Evolutionary conservation across 2,797 vertebrate genomes (phyloP).

Genomic region (Lepus oiostolus): DNA sequence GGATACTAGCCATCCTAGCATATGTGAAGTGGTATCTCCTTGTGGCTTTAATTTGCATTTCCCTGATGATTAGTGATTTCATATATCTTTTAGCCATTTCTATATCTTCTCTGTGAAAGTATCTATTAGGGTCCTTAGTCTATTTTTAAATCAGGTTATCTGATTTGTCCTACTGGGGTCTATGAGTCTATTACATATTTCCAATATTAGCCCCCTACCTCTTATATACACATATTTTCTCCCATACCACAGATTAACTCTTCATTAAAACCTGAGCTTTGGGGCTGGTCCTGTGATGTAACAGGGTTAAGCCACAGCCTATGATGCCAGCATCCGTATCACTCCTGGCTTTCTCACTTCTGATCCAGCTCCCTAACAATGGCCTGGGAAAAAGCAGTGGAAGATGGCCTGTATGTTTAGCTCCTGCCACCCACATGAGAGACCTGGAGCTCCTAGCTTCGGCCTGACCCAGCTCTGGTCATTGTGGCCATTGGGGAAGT

Average conservation of each 20-base stretch:
- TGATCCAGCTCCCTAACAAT: too few species aligned
- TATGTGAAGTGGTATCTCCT: neutral
- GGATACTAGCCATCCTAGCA: neutral
- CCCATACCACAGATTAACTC: neutral
- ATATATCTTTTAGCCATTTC: neutral
- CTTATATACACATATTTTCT: neutral
- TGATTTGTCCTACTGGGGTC: neutral
- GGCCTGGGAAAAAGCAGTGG: too few species aligned
- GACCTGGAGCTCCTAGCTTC: too few species aligned
- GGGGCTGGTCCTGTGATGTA: too few species aligned
- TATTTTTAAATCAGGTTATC: constrained; percentile 4
- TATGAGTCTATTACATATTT: neutral
- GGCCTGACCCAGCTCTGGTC: too few species aligned
- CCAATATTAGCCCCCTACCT: neutral
- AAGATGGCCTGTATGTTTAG: too few species aligned
- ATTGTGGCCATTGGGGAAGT: too few species aligned
- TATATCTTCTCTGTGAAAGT: neutral
- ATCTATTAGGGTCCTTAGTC: neutral
- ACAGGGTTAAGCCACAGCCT: too few species aligned
- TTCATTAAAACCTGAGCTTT: neutral
- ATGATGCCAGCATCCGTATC: too few species aligned
- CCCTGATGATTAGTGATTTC: neutral
- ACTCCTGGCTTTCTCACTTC: too few species aligned
- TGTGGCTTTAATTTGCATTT: neutral
- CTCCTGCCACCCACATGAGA: too few species aligned